These are phyloP conservation scores for Caenorhabditis latens DNA, from an alignment of 1,140 invertebrate genomes.

Conservation along the genomic window DNA sequence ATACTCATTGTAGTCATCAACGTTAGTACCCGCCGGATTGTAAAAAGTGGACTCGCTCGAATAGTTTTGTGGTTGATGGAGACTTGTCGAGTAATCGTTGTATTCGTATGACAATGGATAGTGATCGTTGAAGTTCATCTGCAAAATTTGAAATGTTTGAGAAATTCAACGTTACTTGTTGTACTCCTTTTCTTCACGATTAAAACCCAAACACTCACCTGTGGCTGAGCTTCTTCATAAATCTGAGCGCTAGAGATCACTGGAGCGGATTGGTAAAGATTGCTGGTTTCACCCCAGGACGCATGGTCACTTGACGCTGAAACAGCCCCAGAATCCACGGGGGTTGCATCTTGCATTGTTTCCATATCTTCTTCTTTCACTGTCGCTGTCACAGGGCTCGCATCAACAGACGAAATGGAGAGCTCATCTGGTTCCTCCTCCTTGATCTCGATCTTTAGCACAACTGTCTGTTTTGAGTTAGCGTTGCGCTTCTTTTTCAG, in stretches of 20 bases:
- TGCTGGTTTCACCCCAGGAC: constrained; percentile 33
- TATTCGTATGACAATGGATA: constrained; percentile 40
- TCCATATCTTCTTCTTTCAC: constrained; percentile 51
- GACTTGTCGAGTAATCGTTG: constrained; percentile 51
- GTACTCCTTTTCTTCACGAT: no score
- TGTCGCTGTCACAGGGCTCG: not conserved
- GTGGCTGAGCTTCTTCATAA: not conserved
- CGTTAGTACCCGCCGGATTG: not conserved
- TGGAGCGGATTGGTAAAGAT: constrained; percentile 58
- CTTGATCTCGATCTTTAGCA: constrained; percentile 39
- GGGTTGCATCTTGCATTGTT: constrained; percentile 13
- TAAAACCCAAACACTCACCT: constrained; percentile 1
- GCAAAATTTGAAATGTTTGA: not conserved
- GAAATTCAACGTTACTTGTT: not conserved
- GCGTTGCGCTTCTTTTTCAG: constrained; percentile 58
- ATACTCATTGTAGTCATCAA: constrained; percentile 44
- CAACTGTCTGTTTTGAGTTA: constrained; percentile 37
- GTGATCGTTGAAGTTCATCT: constrained; percentile 51
- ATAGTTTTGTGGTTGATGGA: constrained; percentile 27
- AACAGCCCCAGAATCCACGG: not conserved
- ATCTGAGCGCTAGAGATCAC: constrained; percentile 61
- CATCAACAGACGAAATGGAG: not conserved
- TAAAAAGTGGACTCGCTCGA: constrained; percentile 16
- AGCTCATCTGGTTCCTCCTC: constrained; percentile 10
- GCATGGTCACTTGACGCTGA: not conserved